Conservation (phyloP, 2,888 invertebrate genomes). For the Macroteleia sp. region DNA sequence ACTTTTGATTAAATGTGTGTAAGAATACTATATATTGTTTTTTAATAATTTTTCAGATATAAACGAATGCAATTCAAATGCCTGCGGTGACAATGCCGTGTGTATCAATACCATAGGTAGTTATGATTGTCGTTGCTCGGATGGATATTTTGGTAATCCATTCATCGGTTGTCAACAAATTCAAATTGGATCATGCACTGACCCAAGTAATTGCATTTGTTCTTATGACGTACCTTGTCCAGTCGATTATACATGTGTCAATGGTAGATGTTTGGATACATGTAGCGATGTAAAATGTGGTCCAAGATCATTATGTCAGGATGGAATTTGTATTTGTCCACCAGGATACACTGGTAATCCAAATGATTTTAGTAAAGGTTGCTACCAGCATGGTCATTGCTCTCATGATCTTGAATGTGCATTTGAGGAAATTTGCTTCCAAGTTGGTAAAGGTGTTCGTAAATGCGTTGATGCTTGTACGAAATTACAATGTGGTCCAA, state of each 20-base stretch:
- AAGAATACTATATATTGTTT: too few species aligned
- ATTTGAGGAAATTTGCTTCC: slow-evolving; percentile 94
- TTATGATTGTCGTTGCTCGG: slow-evolving; percentile 95
- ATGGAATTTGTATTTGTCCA: slow-evolving; percentile 91
- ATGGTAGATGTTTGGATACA: slow-evolving; percentile 90
- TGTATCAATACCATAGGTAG: slow-evolving; percentile 96
- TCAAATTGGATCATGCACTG: slow-evolving; percentile 88
- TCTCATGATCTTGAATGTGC: slow-evolving; percentile 92
- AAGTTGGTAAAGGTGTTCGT: slow-evolving; percentile 90
- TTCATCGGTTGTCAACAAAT: slow-evolving; percentile 90
- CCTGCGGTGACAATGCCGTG: slow-evolving; percentile 93
- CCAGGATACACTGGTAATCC: slow-evolving; percentile 92
- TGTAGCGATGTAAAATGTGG: slow-evolving; percentile 92
- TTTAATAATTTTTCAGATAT: too few species aligned
- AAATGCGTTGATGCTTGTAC: slow-evolving; percentile 95
- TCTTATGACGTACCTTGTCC: slow-evolving; percentile 90
- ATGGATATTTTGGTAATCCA: slow-evolving; percentile 93
- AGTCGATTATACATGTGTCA: slow-evolving; percentile 89
- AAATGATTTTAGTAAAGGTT: slow-evolving; percentile 88
- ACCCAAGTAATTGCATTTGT: slow-evolving; percentile 89
- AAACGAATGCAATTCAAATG: slow-evolving; percentile 91
- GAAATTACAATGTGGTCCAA: slow-evolving; percentile 95
- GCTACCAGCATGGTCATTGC: slow-evolving; percentile 90
- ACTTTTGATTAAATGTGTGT: too few species aligned
- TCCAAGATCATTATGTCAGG: slow-evolving; percentile 91